Percentiles rank a stretch among this genome's conserved stretches.
Evolutionary conservation across 2,113 vertebrate genomes (phyloP).

Genomic region (Cricetomys ansorgei): DNA sequence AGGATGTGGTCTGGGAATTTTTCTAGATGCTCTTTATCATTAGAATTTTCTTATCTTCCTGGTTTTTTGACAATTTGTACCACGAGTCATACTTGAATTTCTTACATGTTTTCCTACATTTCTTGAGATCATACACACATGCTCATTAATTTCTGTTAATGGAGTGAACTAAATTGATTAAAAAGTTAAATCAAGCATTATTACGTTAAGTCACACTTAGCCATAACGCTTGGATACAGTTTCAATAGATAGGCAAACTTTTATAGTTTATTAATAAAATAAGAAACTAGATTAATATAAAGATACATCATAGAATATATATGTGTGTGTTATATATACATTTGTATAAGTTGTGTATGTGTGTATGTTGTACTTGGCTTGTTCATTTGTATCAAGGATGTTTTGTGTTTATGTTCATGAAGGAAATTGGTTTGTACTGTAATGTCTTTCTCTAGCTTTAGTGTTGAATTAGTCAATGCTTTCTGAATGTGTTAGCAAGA

Average conservation of each 20-base stretch:
- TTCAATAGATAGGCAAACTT: not conserved
- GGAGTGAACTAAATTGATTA: not conserved
- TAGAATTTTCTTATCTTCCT: not conserved
- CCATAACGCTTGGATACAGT: not conserved
- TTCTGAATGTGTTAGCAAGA: not conserved
- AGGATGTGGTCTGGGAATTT: not conserved
- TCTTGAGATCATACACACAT: not conserved
- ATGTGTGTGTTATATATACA: not conserved
- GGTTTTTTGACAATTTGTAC: not conserved
- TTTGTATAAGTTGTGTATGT: not conserved
- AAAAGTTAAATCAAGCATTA: not conserved
- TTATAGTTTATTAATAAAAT: not conserved
- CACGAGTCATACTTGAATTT: not conserved
- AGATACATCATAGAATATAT: not conserved
- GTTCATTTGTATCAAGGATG: not conserved
- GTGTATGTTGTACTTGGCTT: not conserved
- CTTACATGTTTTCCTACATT: not conserved
- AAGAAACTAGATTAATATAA: not conserved
- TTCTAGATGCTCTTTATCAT: not conserved
- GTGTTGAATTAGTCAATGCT: not conserved
- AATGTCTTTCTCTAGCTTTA: not conserved
- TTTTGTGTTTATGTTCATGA: not conserved
- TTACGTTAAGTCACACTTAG: not conserved
- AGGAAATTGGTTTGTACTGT: not conserved
- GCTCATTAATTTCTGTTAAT: not conserved